Evolutionary conservation across 2,888 invertebrate genomes (phyloP).

Genomic region (Zygogramma bicolorata): DNA sequence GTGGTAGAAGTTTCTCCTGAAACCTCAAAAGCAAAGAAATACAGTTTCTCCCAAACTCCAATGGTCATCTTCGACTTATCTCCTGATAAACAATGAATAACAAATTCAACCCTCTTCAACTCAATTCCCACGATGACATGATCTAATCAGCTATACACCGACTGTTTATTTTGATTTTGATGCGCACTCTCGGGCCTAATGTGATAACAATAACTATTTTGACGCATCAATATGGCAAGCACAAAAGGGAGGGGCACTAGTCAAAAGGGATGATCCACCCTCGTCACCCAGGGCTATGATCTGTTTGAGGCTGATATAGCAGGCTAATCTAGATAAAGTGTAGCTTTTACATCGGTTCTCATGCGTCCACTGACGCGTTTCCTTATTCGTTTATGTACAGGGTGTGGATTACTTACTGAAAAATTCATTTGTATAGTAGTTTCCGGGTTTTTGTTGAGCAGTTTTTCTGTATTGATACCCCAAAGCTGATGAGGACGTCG

Average conservation of each 20-base stretch:
- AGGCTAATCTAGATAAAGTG: slow-evolving; percentile 9
- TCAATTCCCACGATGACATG: not conserved
- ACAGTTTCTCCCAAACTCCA: not conserved
- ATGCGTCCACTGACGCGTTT: not conserved
- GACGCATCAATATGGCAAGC: slow-evolving; percentile 54
- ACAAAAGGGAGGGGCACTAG: slow-evolving; percentile 48
- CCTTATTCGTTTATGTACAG: not conserved
- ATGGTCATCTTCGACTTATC: not conserved
- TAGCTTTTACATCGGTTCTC: not conserved
- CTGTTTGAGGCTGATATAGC: slow-evolving; percentile 40
- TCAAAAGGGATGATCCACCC: slow-evolving; percentile 44
- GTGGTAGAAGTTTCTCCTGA: no score
- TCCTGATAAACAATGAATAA: not conserved
- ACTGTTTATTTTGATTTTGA: slow-evolving; percentile 40
- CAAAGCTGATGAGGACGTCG: no score
- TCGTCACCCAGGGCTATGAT: slow-evolving; percentile 34
- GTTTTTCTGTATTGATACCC: no score
- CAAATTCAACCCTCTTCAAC: slow-evolving; percentile 5
- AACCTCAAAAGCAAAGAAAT: not conserved
- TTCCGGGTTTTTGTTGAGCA: not conserved
- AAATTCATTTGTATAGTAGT: no score
- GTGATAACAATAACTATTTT: slow-evolving; percentile 55
- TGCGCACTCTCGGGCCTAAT: slow-evolving; percentile 45
- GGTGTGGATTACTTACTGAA: no score
- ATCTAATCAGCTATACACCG: not conserved